Evolutionary conservation across 2,888 invertebrate genomes (phyloP).

Genomic region (Megalurothrips usitatus): DNA sequence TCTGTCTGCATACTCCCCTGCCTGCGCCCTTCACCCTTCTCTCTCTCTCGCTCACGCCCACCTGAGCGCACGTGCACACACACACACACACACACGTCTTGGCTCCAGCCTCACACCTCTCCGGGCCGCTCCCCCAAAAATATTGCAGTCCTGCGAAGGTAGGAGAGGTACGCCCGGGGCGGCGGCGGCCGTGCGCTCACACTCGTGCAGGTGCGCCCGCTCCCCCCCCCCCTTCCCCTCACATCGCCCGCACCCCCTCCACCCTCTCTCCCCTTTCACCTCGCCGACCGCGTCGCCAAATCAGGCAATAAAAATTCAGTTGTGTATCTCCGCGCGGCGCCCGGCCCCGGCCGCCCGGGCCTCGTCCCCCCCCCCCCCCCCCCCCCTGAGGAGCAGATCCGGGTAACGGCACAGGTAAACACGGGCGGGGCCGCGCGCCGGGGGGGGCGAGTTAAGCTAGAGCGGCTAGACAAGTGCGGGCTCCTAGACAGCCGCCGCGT

Average conservation of each 20-base stretch:
- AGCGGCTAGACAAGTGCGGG: too few species aligned
- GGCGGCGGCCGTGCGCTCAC: neutral
- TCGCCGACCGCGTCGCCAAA: neutral
- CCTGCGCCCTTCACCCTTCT: neutral
- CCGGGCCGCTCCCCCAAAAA: neutral
- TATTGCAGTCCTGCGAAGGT: too few species aligned
- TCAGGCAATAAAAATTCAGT: constrained; percentile 26
- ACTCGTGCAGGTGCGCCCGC: too few species aligned
- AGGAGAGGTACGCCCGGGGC: neutral
- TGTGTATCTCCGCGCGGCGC: neutral
- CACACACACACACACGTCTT: neutral
- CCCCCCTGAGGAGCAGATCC: neutral
- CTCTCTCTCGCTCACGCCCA: neutral
- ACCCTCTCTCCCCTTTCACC: too few species aligned
- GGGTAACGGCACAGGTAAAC: neutral
- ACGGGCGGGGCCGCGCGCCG: neutral
- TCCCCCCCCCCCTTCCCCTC: too few species aligned
- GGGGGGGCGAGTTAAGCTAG: too few species aligned
- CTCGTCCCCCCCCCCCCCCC: neutral
- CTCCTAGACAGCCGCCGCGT: too few species aligned
- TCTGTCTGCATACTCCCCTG: neutral
- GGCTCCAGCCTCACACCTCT: neutral
- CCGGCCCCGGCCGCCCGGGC: neutral
- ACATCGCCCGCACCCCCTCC: too few species aligned
- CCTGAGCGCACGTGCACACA: neutral